Percentiles rank a stretch among this genome's conserved stretches.
Conservation (phyloP, 2,797 vertebrate genomes). For the Oryzias dopingdopingensis region DNA sequence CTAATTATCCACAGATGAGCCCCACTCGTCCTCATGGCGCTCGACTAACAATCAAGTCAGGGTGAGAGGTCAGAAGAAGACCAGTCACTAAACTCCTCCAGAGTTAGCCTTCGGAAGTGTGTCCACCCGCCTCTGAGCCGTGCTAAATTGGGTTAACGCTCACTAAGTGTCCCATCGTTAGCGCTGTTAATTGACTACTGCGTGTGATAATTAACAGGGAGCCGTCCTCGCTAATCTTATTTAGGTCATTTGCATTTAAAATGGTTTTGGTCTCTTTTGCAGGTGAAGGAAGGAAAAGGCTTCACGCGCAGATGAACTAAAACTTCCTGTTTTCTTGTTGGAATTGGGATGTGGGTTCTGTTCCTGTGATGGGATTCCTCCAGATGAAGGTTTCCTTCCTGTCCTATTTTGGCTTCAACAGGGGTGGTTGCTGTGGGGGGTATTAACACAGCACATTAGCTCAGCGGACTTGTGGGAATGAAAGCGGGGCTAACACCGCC, state of each 20-base stretch:
- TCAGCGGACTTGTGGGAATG: conserved; percentile 69
- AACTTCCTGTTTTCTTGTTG: conserved; percentile 27
- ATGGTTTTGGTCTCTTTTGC: conserved; percentile 70
- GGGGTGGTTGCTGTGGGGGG: conserved; percentile 58
- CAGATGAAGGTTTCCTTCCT: conserved; percentile 70
- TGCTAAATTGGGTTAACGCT: conserved; percentile 75
- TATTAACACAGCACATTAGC: conserved; percentile 78
- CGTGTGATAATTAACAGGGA: conserved; percentile 79
- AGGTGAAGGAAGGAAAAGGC: conserved; percentile 23
- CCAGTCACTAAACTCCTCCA: neutral
- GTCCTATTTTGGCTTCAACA: conserved; percentile 76
- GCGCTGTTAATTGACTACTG: conserved; percentile 77
- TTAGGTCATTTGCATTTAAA: conserved; percentile 81
- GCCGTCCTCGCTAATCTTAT: conserved; percentile 77
- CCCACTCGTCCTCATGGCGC: conserved; percentile 38
- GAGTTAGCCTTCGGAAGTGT: conserved; percentile 23
- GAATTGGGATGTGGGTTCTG: conserved; percentile 43
- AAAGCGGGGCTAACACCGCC: conserved; percentile 69
- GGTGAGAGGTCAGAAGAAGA: neutral
- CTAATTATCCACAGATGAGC: conserved; percentile 55
- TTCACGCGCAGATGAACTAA: neutral
- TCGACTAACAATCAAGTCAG: conserved; percentile 10
- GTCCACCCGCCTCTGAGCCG: conserved; percentile 56
- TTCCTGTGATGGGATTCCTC: conserved; percentile 58
- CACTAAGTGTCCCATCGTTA: conserved; percentile 78